Conservation (phyloP, 2,888 invertebrate species). For the Cosmopolites sordidus region DNA sequence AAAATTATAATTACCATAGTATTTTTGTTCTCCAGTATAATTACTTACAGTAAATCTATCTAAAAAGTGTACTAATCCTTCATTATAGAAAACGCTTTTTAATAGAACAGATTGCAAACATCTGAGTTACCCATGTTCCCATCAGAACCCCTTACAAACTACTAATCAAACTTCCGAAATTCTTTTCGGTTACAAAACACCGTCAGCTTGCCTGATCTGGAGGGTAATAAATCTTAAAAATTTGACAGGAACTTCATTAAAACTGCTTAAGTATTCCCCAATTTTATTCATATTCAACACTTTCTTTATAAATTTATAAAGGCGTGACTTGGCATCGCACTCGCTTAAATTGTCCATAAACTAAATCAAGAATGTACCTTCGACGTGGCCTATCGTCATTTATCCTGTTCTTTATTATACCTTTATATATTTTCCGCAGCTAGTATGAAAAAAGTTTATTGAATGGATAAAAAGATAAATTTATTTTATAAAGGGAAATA, state of each 20-base stretch:
- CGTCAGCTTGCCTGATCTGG: background rate
- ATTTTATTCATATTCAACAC: conserved; percentile 13
- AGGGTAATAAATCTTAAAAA: conserved; percentile 11
- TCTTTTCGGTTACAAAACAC: background rate
- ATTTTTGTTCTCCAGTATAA: too few relatives aligned
- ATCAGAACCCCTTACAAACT: background rate
- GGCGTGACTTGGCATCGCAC: conserved; percentile 8
- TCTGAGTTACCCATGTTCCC: background rate
- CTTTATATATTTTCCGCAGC: too few relatives aligned
- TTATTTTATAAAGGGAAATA: too few relatives aligned
- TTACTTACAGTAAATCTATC: too few relatives aligned
- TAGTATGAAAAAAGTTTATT: too few relatives aligned
- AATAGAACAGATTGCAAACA: too few relatives aligned
- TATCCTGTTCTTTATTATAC: too few relatives aligned
- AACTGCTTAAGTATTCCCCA: conserved; percentile 9
- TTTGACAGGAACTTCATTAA: conserved; percentile 13
- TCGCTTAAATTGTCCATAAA: conserved; percentile 13
- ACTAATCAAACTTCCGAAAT: background rate
- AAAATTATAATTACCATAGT: too few relatives aligned
- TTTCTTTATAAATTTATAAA: conserved; percentile 11
- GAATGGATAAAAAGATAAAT: too few relatives aligned
- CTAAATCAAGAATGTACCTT: conserved; percentile 4
- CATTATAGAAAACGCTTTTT: too few relatives aligned
- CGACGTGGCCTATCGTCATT: background rate
- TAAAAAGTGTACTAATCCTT: too few relatives aligned